Percentiles rank a stretch among this genome's conserved stretches.
Conservation (phyloP, 2,888 invertebrate genomes). For the Drosophila mimica region DNA sequence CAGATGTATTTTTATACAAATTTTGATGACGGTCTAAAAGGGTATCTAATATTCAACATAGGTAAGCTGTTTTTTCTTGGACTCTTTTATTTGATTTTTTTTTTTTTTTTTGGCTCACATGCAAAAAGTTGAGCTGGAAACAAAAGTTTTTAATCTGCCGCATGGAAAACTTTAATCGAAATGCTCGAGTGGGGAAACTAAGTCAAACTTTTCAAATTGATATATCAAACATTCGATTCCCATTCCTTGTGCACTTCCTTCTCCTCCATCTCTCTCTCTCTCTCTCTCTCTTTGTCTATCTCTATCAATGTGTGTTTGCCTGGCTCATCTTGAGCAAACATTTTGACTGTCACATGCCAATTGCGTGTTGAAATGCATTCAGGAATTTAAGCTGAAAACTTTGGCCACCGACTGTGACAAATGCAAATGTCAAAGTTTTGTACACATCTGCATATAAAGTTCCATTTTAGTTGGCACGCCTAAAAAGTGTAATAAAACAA, state of each 20-base stretch:
- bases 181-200: conserved; percentile 67
- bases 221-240: conserved; percentile 81
- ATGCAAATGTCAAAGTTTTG: conserved; percentile 77
- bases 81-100: not conserved
- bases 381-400: conserved; percentile 78
- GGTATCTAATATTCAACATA: not conserved
- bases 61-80: not conserved
- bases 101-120: conserved; percentile 39
- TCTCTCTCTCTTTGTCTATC: not conserved
- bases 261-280: not conserved
- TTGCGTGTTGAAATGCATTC: conserved; percentile 76
- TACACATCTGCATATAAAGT: conserved; percentile 11
- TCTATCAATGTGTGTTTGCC: conserved; percentile 18
- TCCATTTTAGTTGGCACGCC: conserved; percentile 26
- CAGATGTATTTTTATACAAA: not conserved
- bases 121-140: conserved; percentile 54
- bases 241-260: conserved; percentile 26
- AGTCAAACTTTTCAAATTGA: conserved; percentile 80
- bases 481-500: conserved; percentile 49
- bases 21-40: not conserved
- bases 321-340: conserved; percentile 60
- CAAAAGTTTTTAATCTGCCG: conserved; percentile 78
- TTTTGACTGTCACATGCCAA: conserved; percentile 79
- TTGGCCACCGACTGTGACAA: conserved; percentile 70
- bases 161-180: conserved; percentile 79